Evolutionary conservation across 2,113 vertebrate genomes (phyloP).

Genomic region (Pangasianodon hypophthalmus): DNA sequence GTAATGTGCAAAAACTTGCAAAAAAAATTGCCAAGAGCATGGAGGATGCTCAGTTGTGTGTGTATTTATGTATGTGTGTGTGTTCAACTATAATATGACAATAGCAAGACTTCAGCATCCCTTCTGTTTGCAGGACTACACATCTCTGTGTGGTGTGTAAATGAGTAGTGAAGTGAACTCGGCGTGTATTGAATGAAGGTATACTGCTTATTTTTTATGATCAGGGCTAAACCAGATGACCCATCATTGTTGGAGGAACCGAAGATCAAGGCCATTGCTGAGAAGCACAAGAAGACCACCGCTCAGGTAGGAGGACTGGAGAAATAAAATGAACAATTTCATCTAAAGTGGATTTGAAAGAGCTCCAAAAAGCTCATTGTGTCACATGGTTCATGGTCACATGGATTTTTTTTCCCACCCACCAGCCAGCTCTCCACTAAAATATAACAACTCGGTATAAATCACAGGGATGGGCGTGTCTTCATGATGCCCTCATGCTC

Average conservation of each 20-base stretch:
- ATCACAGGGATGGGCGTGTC: neutral
- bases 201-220: neutral
- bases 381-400: neutral
- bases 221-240: slow-evolving; percentile 89
- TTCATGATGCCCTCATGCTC: neutral
- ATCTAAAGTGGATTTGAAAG: neutral
- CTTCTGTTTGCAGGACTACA: neutral
- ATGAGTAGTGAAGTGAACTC: neutral
- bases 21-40: too few relatives aligned
- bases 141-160: too few relatives aligned
- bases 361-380: neutral
- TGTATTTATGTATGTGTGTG: too few relatives aligned
- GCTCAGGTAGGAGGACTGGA: slow-evolving; percentile 80
- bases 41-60: too few relatives aligned
- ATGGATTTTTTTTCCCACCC: neutral
- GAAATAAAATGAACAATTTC: neutral
- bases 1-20: too few relatives aligned
- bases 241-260: slow-evolving; percentile 86
- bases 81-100: neutral
- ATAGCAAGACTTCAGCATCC: neutral
- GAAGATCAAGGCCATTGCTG: slow-evolving; percentile 84
- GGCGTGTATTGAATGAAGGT: neutral
- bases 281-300: slow-evolving; percentile 84
- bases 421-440: neutral
- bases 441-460: neutral